Evolutionary conservation across 2,888 invertebrate species (phyloP), one percentile per base, ranked within the genome.

Genomic region (Deilephila porcellus): DNA sequence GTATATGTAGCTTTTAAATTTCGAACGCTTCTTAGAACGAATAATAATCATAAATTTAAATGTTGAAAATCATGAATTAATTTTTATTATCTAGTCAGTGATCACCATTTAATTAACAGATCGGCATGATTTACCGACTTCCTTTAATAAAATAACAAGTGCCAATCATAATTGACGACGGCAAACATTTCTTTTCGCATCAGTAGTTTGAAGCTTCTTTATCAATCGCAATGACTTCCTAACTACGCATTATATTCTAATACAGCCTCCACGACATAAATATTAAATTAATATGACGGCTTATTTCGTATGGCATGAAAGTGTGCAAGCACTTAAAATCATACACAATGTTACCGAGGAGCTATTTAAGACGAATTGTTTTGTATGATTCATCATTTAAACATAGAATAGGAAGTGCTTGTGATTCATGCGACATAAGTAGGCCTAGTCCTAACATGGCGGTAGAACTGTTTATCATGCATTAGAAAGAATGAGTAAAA

Each of bases 301-400:
- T 56, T 64, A 60, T 59, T 59, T 37, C 34, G 59, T 60, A 59
- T 60, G 37, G 37, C 64, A 67, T 73, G 64, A 67, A 56, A 52
- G 72, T 73, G 64, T 67, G 45, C 64, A 67, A 17, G 56, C 29
- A 67, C 59, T 67, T 73, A 56, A 73, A 72, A 72, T 72, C 62
- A 72, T 63, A 56, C 56, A 56, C 62, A 73, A 71, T 73, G 73
- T 73, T 56, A 71, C 73, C 60, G 29, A 60, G 53, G 56, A 34
- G 52, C 60, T 74, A 29, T 72, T 60, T 53, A n/a, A 74, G 72
- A 74, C 72, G 74, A 74, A 74, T 67, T 74, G 74, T 67, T 70
- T 32, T 20, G 64, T 67, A 70, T 74, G 72, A 74, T 70, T 74
- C 74, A 74, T 53, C 52, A 63, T 63, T 63, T 73, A 37, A 45